Evolutionary conservation across 2,113 vertebrate species (phyloP).

Genomic region (Pluvialis apricaria): DNA sequence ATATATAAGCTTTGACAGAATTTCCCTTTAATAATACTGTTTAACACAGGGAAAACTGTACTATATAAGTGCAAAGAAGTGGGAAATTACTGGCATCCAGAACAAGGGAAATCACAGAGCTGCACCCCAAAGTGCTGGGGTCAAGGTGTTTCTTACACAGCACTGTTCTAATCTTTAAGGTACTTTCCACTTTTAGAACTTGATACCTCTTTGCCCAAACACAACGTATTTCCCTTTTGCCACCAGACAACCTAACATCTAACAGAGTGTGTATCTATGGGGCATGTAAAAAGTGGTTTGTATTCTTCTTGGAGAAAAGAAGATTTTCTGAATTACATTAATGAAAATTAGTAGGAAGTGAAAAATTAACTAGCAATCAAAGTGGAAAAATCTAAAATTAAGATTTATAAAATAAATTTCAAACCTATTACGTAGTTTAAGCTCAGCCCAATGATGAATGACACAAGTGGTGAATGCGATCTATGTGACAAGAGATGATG

Average conservation of each 20-base stretch:
- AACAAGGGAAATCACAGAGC: background rate
- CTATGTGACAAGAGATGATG: background rate
- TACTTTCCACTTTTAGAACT: background rate
- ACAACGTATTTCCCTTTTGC: background rate
- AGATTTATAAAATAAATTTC: background rate
- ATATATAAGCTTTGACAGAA: background rate
- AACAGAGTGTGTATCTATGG: background rate
- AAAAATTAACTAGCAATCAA: background rate
- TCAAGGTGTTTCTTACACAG: background rate
- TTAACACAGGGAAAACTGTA: background rate
- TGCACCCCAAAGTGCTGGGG: background rate
- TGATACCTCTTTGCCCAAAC: background rate
- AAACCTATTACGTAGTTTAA: background rate
- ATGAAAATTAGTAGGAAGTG: background rate
- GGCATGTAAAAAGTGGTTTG: background rate
- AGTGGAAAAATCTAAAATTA: background rate
- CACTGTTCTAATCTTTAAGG: background rate
- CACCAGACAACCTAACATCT: fast-evolving
- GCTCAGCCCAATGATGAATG: background rate
- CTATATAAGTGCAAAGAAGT: background rate
- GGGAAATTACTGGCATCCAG: background rate
- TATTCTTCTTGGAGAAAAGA: background rate
- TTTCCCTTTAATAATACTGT: background rate
- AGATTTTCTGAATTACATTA: background rate
- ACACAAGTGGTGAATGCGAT: background rate